Evolutionary conservation across 2,888 invertebrate genomes (phyloP).

Genomic region (Volucella bombylans): DNA sequence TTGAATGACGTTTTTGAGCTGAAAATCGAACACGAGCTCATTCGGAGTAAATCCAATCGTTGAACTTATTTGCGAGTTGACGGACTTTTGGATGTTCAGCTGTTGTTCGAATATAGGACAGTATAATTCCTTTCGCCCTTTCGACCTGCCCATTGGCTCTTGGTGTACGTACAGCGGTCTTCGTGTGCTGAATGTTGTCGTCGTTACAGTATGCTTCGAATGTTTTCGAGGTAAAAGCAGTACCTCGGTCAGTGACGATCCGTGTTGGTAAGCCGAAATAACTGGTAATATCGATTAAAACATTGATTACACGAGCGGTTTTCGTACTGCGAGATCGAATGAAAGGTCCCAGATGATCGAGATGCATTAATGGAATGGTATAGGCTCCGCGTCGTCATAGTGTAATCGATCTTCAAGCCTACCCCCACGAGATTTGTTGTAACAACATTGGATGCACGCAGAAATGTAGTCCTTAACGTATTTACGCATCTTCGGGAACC

Average conservation of each 20-base stretch:
- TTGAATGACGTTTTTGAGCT: too few relatives aligned
- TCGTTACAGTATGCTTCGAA: conserved; percentile 63
- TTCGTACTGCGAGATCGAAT: neutral
- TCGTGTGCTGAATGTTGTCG: conserved; percentile 69
- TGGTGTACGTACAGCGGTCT: conserved; percentile 67
- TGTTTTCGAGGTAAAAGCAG: conserved; percentile 68
- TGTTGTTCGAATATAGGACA: conserved; percentile 66
- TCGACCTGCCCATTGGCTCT: conserved; percentile 57
- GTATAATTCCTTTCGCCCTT: conserved; percentile 36
- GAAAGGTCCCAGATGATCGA: neutral
- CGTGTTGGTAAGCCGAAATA: too few relatives aligned
- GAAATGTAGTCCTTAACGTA: too few relatives aligned
- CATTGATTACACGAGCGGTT: conserved; percentile 2
- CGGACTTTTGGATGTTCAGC: conserved; percentile 6
- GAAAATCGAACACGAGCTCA: conserved; percentile 35
- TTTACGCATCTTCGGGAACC: too few relatives aligned
- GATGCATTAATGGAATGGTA: conserved; percentile 1
- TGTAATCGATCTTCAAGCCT: neutral
- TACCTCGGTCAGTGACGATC: neutral
- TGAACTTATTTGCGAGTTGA: conserved; percentile 11
- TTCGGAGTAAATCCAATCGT: conserved; percentile 19
- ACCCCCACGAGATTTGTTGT: neutral
- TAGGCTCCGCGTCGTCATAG: conserved; percentile 3
- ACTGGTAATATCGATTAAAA: neutral
- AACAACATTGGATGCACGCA: too few relatives aligned